phyloP scores from a whole-genome alignment of 2,888 invertebrate genomes.

The Bombylius major region DNA sequence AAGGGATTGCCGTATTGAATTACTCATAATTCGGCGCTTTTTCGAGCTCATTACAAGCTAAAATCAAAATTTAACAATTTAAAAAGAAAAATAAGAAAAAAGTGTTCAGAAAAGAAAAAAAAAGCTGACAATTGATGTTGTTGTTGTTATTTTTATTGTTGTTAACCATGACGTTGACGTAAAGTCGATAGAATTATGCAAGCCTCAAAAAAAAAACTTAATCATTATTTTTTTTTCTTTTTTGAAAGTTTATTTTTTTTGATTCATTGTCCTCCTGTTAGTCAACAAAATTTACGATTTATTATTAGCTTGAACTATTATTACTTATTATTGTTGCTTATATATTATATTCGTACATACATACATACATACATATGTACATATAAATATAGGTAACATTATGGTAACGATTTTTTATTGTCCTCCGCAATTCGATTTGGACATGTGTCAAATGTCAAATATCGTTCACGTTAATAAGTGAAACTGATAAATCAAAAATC shows the following conservation, averaged over 20 bases:
- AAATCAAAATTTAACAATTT: background rate
- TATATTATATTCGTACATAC: no score
- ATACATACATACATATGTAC: no score
- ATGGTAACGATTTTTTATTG: no score
- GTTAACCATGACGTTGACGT: background rate
- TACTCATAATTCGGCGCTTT: conserved; percentile 7
- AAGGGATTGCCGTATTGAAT: conserved; percentile 1
- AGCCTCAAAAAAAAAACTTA: background rate
- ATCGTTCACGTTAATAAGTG: conserved; percentile 2
- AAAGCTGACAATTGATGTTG: no score
- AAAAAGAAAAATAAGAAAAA: background rate
- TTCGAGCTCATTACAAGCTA: conserved; percentile 1
- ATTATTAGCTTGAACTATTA: background rate
- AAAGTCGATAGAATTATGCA: background rate
- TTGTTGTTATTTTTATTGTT: background rate
- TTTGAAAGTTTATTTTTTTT: no score
- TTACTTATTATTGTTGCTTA: background rate
- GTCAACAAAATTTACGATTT: background rate
- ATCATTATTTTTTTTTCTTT: no score
- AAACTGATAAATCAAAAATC: conserved; percentile 1
- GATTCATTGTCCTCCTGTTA: background rate
- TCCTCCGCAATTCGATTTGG: background rate
- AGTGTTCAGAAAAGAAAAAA: no score
- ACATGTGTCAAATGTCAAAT: conserved; percentile 8
- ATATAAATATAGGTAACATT: no score